These are phyloP conservation scores for Empis stercorea DNA, from an alignment of 2,888 invertebrate species.

Conservation along the genomic window DNA sequence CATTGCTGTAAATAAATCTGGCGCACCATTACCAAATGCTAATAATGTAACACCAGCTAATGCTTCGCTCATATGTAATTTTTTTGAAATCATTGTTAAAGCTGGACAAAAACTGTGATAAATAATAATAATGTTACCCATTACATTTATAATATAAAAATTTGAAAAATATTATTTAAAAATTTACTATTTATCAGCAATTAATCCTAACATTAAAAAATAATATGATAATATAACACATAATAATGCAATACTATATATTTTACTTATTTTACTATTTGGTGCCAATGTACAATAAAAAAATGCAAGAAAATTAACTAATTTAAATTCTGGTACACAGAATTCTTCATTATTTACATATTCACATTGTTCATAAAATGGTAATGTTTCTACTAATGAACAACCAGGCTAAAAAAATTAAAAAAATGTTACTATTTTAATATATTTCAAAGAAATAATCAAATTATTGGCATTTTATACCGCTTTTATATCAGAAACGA, in stretches of 20 bases:
- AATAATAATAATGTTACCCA: no score
- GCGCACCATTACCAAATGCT: conserved; percentile 57
- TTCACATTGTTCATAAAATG: conserved; percentile 25
- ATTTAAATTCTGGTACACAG: conserved; percentile 22
- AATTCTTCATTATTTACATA: conserved; percentile 27
- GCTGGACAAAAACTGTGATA: conserved; percentile 47
- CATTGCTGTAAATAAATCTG: conserved; percentile 52
- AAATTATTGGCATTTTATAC: no score
- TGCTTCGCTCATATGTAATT: conserved; percentile 39
- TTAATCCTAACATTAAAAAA: conserved; percentile 41
- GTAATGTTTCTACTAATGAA: conserved; percentile 27
- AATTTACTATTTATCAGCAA: conserved; percentile 46
- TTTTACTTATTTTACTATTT: conserved; percentile 10
- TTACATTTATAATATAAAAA: conserved; percentile 10
- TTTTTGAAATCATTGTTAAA: conserved; percentile 36
- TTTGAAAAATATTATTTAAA: not conserved
- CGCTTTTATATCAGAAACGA: conserved; percentile 10
- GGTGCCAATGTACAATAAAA: conserved; percentile 31
- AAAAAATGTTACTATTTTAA: no score
- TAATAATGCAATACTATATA: conserved; percentile 10
- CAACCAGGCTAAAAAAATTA: conserved; percentile 20
- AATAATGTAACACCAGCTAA: conserved; percentile 54
- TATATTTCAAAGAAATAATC: no score
- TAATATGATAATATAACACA: conserved; percentile 28
- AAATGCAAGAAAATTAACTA: conserved; percentile 30